These are phyloP conservation scores for Sturmia bella DNA, from an alignment of 2,888 invertebrate species.

Conservation along the genomic window DNA sequence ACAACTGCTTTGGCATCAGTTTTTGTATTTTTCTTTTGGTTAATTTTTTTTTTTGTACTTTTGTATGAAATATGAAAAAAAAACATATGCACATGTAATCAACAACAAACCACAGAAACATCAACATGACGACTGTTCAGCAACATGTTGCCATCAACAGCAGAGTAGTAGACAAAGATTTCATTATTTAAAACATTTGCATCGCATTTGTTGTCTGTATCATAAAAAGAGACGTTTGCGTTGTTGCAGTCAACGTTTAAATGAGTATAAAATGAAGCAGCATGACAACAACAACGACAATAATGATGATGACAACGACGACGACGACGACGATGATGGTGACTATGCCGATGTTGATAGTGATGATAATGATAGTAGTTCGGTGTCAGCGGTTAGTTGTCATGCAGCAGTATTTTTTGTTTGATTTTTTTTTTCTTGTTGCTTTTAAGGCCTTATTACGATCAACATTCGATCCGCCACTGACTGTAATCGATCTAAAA, in stretches of 20 bases:
- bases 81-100: conserved; percentile 26
- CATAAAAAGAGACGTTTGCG: conserved; percentile 57
- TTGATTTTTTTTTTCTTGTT: conserved; percentile 65
- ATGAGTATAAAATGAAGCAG: conserved; percentile 30
- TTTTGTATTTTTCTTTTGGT: conserved; percentile 25
- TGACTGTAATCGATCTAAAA: no score
- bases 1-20: conserved; percentile 38
- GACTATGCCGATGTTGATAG: conserved; percentile 68
- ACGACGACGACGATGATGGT: conserved; percentile 70
- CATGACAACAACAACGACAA: conserved; percentile 53
- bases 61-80: conserved; percentile 9
- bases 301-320: conserved; percentile 49
- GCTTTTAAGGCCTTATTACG: conserved; percentile 19
- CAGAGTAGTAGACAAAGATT: conserved; percentile 47
- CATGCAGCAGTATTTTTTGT: conserved; percentile 55
- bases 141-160: conserved; percentile 57
- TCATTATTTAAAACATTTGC: conserved; percentile 48
- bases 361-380: conserved; percentile 72
- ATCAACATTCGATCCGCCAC: no score
- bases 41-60: conserved; percentile 23
- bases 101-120: conserved; percentile 61
- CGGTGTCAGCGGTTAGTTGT: conserved; percentile 77
- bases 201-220: conserved; percentile 62
- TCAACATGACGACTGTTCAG: conserved; percentile 45
- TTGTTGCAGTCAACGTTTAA: conserved; percentile 48